A percentile compares a stretch with the other conserved stretches of the same genome.
Evolutionary conservation across 2,797 vertebrate genomes (phyloP).

Genomic region (Luscinia luscinia): DNA sequence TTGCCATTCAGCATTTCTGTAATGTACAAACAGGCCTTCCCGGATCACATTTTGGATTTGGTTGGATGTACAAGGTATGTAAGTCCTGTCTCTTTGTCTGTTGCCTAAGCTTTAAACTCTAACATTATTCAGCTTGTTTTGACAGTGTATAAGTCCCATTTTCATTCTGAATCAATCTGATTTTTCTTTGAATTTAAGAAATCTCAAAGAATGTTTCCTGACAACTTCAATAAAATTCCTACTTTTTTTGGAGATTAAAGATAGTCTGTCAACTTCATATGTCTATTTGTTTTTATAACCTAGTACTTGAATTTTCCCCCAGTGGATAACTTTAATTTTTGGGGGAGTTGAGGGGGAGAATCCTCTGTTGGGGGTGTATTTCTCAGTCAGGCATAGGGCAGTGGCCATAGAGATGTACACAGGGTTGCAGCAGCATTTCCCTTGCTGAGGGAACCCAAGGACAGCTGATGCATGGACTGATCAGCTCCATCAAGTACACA

Average conservation of each 20-base stretch:
- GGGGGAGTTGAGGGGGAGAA: accelerated
- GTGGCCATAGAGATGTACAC: background rate
- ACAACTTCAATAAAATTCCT: background rate
- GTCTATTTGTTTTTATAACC: background rate
- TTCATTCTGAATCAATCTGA: background rate
- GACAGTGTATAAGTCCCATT: background rate
- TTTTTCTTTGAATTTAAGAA: background rate
- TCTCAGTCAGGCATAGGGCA: background rate
- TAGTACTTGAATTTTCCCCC: background rate
- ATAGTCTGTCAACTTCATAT: background rate
- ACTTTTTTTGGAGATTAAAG: background rate
- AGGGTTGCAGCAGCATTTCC: background rate
- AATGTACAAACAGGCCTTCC: background rate
- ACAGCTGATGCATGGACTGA: background rate
- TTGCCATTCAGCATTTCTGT: background rate
- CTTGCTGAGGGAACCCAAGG: background rate
- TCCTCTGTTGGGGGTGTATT: background rate
- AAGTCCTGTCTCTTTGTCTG: background rate
- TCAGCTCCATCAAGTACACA: background rate
- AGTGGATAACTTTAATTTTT: background rate
- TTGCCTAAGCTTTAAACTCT: background rate
- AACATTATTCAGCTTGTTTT: background rate
- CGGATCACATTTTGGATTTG: background rate
- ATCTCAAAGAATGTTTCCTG: background rate
- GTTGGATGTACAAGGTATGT: background rate